Evolutionary conservation across 2,797 vertebrate species (phyloP).

Genomic region (Alcedo quadribrachys): DNA sequence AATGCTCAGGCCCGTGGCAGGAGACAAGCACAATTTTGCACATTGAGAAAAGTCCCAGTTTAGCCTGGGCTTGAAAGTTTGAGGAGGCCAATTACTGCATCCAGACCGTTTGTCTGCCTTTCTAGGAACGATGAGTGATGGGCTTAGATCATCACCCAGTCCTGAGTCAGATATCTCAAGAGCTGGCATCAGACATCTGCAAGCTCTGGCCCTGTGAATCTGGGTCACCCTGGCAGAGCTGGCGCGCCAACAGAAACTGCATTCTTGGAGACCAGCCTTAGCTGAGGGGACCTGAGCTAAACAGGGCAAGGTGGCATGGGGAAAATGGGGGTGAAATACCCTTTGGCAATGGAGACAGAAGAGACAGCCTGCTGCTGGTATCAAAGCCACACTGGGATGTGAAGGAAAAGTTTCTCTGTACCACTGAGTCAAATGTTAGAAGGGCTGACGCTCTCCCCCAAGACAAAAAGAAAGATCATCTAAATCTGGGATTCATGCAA

Average conservation of each 20-base stretch:
- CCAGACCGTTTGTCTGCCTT: neutral
- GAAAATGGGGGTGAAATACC: neutral
- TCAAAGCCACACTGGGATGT: neutral
- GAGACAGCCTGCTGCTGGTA: neutral
- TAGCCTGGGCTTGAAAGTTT: neutral
- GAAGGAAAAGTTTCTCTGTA: neutral
- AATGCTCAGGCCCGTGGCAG: rapidly evolving
- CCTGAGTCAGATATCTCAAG: neutral
- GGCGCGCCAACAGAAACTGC: rapidly evolving
- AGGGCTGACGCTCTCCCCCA: neutral
- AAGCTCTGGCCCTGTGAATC: neutral
- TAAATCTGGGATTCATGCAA: neutral
- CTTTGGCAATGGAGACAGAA: neutral
- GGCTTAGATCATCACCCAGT: neutral
- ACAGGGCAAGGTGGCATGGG: rapidly evolving
- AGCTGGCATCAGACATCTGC: neutral
- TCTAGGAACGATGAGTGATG: conserved; percentile 28
- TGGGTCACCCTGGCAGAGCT: neutral
- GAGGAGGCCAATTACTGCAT: neutral
- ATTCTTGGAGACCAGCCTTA: neutral
- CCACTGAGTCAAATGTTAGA: neutral
- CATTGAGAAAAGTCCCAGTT: neutral
- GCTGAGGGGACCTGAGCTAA: neutral
- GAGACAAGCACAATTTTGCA: rapidly evolving
- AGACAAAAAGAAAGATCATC: neutral